phyloP scores from a whole-genome alignment of 2,113 vertebrate genomes.

The Ameiurus melas region DNA sequence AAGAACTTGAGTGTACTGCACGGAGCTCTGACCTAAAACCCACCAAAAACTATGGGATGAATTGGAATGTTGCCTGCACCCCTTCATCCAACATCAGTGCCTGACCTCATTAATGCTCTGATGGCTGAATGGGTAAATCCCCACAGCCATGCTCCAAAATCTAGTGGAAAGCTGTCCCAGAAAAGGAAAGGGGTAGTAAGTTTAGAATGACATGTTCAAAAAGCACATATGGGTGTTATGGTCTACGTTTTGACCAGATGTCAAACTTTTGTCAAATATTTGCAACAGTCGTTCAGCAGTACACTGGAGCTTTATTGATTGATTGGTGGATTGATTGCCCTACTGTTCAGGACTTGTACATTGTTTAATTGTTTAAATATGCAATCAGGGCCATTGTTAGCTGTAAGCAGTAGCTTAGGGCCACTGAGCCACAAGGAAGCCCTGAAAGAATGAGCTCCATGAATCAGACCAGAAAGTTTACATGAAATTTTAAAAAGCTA shows the following conservation, averaged over 20 bases:
- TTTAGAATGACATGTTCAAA: not conserved
- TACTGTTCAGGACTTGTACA: too few species aligned
- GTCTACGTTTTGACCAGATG: not conserved
- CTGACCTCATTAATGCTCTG: not conserved
- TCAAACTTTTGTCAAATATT: not conserved
- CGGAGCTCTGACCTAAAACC: not conserved
- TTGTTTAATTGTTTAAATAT: too few species aligned
- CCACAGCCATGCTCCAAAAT: not conserved
- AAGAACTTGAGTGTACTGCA: not conserved
- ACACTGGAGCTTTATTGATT: not conserved
- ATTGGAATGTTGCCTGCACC: not conserved
- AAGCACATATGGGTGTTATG: not conserved
- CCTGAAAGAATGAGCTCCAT: not conserved
- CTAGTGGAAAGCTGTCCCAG: not conserved
- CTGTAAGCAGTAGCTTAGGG: too few species aligned
- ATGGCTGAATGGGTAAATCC: not conserved
- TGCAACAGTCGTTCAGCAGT: not conserved
- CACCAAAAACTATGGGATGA: not conserved
- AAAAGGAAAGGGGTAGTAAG: not conserved
- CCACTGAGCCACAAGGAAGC: too few species aligned
- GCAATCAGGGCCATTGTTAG: too few species aligned
- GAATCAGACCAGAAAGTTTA: not conserved
- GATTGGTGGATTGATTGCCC: not conserved
- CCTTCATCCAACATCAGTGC: not conserved
- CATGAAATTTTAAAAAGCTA: not conserved